Evolutionary conservation across 2,113 vertebrate species (phyloP), one percentile per base, ranked within the genome.

Genomic region (Ophiodon elongatus): DNA sequence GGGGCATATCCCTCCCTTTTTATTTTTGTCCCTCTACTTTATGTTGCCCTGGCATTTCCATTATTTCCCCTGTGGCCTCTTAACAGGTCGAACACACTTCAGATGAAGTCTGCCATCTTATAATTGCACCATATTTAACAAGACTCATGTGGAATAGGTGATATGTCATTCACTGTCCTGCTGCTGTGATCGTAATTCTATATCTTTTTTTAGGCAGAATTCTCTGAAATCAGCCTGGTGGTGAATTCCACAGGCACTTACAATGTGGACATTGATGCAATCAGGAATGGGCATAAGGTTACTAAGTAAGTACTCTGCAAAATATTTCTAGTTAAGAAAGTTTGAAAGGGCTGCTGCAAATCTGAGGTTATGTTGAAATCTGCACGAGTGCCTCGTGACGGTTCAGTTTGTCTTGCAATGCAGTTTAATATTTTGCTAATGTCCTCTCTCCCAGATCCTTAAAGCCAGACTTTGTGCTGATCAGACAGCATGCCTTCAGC

Each of bases 391-490:
- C 56, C 72, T 41, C 45, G 14, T 78, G 47, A 64, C n/a, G 14
- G 39, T 63, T 60, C 45, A 35, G n/a, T 63, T 43, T 59, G 13
- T 64, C 41, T 67, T 67, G 43, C 39, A 54, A 8, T 63, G 31
- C 43, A 45, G 52, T 79, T 80, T 80, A 79, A 89, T 77, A 33
- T 76, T 80, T 88, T 73, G 47, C 85, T 78, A 41, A 62, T 86
- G 73, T 79, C 21, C 19, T 85, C 13, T 86, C 3, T 69, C 71
- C 19, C 90, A 98, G 97, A 92, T 96, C 96, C 76, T 93, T 98
- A 77, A 97, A 95, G 85, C 97, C 97, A 6, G 97, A 98, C 89
- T 98, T 98, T 83, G 97, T 98, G 79, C 94, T 98, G 93, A 96
- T 98, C 47, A 94, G 97, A 73, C 96, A 98, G 89, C 97, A 97